Evolutionary conservation across 2,888 invertebrate genomes (phyloP), one percentile per base, ranked within the genome.

Genomic region (Dryomyza anilis): DNA sequence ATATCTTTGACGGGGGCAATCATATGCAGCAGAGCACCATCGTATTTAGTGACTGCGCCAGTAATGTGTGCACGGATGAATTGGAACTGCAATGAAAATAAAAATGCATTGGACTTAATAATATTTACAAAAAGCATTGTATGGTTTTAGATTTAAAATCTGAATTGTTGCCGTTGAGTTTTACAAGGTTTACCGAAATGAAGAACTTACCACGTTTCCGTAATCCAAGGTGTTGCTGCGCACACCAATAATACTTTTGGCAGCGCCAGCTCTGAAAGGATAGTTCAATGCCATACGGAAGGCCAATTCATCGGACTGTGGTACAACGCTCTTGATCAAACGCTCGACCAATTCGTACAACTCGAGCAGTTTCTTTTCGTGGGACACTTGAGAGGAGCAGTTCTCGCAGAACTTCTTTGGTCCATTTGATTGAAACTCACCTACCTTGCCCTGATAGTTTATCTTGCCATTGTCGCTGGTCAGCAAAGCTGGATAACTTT

Each of bases 221-320:
- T 85, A 81, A 70, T 86, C 85, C 79, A 93, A 90, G 0, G 86
- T 81, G 25, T 86, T 85, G 14, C 89, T 88, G 27, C 89, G 85
- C 1, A 93, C 85, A 46, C 87, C 87, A 73, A 95, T 84, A 69
- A 91, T 86, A 59, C 89, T 87, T 77, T 92, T 94, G 48, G 89
- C 86, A 1, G 94, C 92, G 1, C 89, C 89, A 0, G 91, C 85
- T 68, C 95, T 87, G 85, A 91, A 91, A 0, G 93, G 92, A 82
- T 92, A 89, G 1, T 87, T 80, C 14, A 88, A 75, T 0, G 91
- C 86, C 39, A 88, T 85, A 12, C 84, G 75, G 82, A 91, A 90
- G 0, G 91, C 89, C n/a, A 82, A 83, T n/a, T 85, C 83, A 10
- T 89, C 86, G 63, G 89, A 85, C 65, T 80, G 78, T 0, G 79